These are phyloP conservation scores for Capitulum mitella DNA, from an alignment of 2,888 invertebrate species.

Conservation along the genomic window DNA sequence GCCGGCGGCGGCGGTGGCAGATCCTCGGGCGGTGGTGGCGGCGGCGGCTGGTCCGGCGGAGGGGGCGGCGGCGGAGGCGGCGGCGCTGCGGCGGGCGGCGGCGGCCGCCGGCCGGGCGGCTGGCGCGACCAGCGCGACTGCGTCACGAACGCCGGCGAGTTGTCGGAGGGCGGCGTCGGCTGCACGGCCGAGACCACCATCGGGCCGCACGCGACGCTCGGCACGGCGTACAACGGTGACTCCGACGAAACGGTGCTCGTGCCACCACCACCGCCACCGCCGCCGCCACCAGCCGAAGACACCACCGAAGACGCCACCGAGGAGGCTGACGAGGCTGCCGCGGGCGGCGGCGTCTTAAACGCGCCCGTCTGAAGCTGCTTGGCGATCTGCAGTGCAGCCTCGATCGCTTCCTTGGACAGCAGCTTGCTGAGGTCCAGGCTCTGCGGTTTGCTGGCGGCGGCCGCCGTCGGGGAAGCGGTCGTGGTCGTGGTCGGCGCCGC, in stretches of 20 bases:
- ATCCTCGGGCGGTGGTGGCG: neutral
- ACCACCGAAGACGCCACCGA: too few relatives aligned
- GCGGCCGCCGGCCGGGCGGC: neutral
- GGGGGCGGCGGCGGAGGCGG: neutral
- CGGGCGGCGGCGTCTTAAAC: neutral
- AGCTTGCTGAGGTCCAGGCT: neutral
- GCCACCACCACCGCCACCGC: too few relatives aligned
- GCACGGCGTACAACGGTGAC: neutral
- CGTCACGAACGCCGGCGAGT: too few relatives aligned
- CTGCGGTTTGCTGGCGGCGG: neutral
- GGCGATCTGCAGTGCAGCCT: conserved; percentile 6
- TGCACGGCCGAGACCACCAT: neutral
- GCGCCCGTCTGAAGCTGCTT: conserved; percentile 9
- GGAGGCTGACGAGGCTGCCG: too few relatives aligned
- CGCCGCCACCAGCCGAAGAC: too few relatives aligned
- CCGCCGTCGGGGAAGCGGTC: neutral
- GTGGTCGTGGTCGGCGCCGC: neutral
- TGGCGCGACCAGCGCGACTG: too few relatives aligned
- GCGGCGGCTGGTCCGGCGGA: neutral
- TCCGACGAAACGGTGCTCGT: too few relatives aligned
- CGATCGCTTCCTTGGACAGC: conserved; percentile 23
- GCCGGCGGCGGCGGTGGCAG: neutral
- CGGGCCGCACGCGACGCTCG: neutral
- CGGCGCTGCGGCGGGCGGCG: neutral
- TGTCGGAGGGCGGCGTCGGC: too few relatives aligned